Conservation (phyloP, 1,140 invertebrate species). For the Heterodera schachtii region DNA sequence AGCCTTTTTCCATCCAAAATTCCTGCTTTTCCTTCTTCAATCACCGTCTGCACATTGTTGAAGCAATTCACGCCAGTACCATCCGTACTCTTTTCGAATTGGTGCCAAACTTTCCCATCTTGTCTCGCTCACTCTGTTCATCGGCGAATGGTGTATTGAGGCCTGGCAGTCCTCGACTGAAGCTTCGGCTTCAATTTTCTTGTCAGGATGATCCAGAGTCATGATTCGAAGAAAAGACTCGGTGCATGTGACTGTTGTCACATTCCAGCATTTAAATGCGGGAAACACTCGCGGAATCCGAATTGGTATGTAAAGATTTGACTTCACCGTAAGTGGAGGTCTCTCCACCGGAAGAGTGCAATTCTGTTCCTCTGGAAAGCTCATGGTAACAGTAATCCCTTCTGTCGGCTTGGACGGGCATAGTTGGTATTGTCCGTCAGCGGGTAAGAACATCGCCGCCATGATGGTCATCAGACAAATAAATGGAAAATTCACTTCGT, state of each 20-base stretch:
- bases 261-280: constrained; percentile 4
- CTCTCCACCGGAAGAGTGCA: constrained; percentile 3
- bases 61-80: not conserved
- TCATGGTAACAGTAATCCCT: not conserved
- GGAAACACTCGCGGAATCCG: not conserved
- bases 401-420: not conserved
- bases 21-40: constrained; percentile 7
- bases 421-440: not conserved
- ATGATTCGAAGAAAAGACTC: not conserved
- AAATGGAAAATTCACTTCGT: not conserved
- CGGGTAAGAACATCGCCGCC: not conserved
- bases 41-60: not conserved
- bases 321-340: not conserved
- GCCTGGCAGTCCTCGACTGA: not conserved
- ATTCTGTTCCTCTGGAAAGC: constrained; percentile 2
- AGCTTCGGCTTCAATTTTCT: not conserved
- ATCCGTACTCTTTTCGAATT: not conserved
- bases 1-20: not conserved
- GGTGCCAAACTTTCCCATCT: not conserved
- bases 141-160: not conserved
- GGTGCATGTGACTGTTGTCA: not conserved
- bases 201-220: not conserved
- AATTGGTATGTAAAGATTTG: constrained; percentile 5
- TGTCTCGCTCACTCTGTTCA: not conserved
- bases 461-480: not conserved